Evolutionary conservation across 2,888 invertebrate genomes (phyloP), one percentile per base, ranked within the genome.

Genomic region (Drosophila mimetica): DNA sequence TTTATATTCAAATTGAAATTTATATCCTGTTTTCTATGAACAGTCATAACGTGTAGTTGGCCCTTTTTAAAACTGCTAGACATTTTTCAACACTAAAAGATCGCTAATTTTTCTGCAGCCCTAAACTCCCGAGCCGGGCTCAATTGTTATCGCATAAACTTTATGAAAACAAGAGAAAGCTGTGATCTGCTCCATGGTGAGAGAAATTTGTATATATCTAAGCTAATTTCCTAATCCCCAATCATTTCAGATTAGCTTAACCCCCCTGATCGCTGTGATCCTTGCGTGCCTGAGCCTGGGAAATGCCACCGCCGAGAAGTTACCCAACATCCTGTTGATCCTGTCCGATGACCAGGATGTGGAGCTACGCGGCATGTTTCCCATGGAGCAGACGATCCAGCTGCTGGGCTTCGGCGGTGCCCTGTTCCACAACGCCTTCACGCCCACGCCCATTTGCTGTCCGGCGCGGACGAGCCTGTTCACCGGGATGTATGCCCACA

Each of bases 321-420:
- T 39, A 34, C 95, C 96, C 28, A 97, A 97, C 92, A 94, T 97
- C 88, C 93, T 97, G 46, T 88, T 97, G 37, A 93, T 97, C 76
- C 86, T 97, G 53, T 96, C 96, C 0, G 97, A 98, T 90, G 97
- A 97, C 92, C 97, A 97, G 91, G 97, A 97, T 93, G 92, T 94
- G 3, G 92, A 93, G n/a, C 91, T 97, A 50, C 94, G 95, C 89
- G 95, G 96, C 52, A 93, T 96, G 94, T 93, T 91, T 22, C 95
- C 96, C 6, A 93, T 97, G 94, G 91, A 91, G 81, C 94, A 93
- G 86, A 95, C 95, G 1, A 90, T 92, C 60, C 92, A 93, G 69
- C 92, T 95, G 66, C 92, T 97, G 71, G 94, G 93, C 13, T 92
- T 93, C 54, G 90, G 93, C 75, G 97, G 97, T 22, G 93, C 94